Conservation (phyloP, 2,888 invertebrate species). For the Aplocera efformata region DNA sequence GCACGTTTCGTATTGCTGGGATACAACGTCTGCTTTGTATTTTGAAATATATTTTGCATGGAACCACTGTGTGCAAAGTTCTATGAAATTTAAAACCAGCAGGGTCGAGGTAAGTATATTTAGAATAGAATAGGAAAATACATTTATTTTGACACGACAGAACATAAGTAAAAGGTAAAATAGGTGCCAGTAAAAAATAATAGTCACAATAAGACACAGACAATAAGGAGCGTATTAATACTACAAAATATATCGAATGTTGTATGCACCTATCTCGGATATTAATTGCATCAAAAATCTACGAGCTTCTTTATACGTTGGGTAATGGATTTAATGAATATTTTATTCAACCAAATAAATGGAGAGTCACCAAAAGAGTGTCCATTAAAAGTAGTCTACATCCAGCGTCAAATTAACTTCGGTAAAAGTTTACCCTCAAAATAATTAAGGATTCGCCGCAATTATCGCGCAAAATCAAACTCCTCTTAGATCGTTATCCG, state of each 20-base stretch:
- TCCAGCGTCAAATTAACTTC: conserved; percentile 75
- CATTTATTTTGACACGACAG: too few relatives aligned
- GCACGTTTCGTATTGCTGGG: conserved; percentile 37
- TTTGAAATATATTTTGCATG: conserved; percentile 45
- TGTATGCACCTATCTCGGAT: too few relatives aligned
- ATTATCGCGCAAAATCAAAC: conserved; percentile 79
- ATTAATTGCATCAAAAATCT: too few relatives aligned
- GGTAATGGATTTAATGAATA: conserved; percentile 66
- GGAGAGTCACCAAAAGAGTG: conserved; percentile 75
- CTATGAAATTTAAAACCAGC: conserved; percentile 29
- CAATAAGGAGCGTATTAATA: too few relatives aligned
- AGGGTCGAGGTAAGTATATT: too few relatives aligned
- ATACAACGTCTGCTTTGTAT: conserved; percentile 48
- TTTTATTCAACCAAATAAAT: conserved; percentile 71
- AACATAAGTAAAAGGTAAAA: too few relatives aligned
- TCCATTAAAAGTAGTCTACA: conserved; percentile 76
- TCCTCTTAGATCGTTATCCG: conserved; percentile 72
- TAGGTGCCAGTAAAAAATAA: too few relatives aligned
- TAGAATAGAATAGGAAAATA: too few relatives aligned
- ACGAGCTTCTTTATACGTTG: conserved; percentile 14
- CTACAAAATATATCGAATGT: too few relatives aligned
- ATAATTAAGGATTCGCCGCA: conserved; percentile 80
- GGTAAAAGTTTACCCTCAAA: conserved; percentile 78
- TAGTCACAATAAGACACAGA: too few relatives aligned
- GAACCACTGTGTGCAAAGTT: conserved; percentile 23